Percentiles rank a stretch among this genome's conserved stretches.
phyloP scores from a whole-genome alignment of 2,113 vertebrate species.

The Steatornis caripensis region DNA sequence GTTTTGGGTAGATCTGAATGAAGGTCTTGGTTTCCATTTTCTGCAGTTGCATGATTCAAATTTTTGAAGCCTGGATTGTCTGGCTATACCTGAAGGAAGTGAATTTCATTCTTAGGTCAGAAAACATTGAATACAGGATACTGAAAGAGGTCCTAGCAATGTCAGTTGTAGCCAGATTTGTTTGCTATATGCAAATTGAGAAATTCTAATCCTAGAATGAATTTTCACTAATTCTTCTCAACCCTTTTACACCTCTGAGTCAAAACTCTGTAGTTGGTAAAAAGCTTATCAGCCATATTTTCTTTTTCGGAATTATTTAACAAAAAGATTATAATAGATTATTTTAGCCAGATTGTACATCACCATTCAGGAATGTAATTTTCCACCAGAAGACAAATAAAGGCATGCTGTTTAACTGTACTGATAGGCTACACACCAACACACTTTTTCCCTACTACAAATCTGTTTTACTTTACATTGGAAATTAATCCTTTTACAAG shows the following conservation, averaged over 20 bases:
- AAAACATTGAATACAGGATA: background rate
- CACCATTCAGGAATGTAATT: background rate
- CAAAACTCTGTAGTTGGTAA: background rate
- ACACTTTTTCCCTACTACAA: background rate
- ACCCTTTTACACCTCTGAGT: background rate
- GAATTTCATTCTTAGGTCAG: background rate
- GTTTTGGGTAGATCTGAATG: fast-evolving
- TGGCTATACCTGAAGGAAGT: background rate
- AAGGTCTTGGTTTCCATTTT: background rate
- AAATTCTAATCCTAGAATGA: background rate
- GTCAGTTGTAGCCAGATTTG: background rate
- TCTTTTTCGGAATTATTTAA: background rate
- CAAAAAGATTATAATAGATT: background rate
- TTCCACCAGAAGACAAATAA: background rate
- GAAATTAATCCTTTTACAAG: background rate
- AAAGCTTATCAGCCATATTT: background rate
- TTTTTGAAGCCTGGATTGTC: background rate
- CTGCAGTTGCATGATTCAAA: background rate
- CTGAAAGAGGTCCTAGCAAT: background rate
- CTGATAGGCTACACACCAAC: background rate
- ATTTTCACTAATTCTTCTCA: background rate
- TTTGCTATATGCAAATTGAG: background rate
- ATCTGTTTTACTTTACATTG: background rate
- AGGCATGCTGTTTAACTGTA: background rate
- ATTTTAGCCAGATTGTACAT: background rate